Evolutionary conservation across 2,888 invertebrate species (phyloP).

Genomic region (Erebia palarica): DNA sequence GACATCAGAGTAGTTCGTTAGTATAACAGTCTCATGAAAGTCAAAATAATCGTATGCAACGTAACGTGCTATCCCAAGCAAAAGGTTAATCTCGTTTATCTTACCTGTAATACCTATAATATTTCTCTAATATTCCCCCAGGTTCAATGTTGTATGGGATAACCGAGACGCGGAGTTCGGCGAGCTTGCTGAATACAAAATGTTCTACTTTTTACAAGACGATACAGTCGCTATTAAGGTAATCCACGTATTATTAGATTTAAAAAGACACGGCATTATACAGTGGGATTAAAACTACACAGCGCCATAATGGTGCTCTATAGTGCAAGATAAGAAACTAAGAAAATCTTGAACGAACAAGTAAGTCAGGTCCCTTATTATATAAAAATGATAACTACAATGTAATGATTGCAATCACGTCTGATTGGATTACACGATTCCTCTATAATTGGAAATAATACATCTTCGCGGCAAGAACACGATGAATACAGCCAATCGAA

Average conservation of each 20-base stretch:
- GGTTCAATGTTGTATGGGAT: conserved; percentile 87
- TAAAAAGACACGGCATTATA: conserved; percentile 20
- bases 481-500: background rate
- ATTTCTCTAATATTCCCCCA: conserved; percentile 48
- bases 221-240: conserved; percentile 89
- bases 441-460: background rate
- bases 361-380: too few relatives aligned
- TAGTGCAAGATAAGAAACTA: background rate
- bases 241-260: conserved; percentile 28
- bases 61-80: background rate
- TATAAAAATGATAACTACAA: too few relatives aligned
- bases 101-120: background rate
- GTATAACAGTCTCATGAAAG: too few relatives aligned
- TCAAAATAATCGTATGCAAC: background rate
- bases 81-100: background rate
- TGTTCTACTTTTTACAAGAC: conserved; percentile 91
- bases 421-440: too few relatives aligned
- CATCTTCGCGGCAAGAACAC: too few relatives aligned
- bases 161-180: conserved; percentile 83
- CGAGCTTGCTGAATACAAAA: conserved; percentile 84
- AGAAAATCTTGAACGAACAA: background rate
- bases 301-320: background rate
- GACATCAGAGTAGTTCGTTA: too few relatives aligned
- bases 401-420: too few relatives aligned
- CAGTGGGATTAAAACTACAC: conserved; percentile 27